Percentiles rank a stretch among this genome's conserved stretches.
These are phyloP conservation scores for Neolamprologus devosi DNA, from an alignment of 2,113 vertebrate genomes.

Conservation along the genomic window DNA sequence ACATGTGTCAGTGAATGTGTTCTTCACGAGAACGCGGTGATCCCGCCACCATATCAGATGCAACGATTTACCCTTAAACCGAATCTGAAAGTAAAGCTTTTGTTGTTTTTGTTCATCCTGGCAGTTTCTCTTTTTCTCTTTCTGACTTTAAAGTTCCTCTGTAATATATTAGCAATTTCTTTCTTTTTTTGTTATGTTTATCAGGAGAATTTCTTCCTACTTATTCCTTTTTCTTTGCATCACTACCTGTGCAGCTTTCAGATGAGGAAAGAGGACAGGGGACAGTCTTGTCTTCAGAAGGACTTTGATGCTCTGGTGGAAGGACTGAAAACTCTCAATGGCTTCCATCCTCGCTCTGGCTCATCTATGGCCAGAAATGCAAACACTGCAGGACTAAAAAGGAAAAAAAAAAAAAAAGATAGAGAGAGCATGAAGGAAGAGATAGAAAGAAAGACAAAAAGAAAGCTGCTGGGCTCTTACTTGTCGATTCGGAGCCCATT, in stretches of 20 bases:
- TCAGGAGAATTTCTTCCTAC: background rate
- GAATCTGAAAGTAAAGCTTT: background rate
- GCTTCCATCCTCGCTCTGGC: constrained; percentile 16
- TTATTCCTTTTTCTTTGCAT: background rate
- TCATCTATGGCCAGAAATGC: constrained; percentile 25
- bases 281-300: background rate
- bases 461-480: constrained; percentile 26
- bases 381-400: background rate
- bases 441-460: constrained; percentile 1
- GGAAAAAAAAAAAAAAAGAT: background rate
- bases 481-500: constrained; percentile 33
- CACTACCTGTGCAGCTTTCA: background rate
- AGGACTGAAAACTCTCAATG: constrained; percentile 11
- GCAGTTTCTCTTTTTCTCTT: background rate
- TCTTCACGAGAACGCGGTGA: background rate
- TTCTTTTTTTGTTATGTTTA: background rate
- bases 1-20: background rate
- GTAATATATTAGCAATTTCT: background rate
- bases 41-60: background rate
- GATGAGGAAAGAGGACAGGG: background rate
- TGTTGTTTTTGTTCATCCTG: background rate
- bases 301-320: constrained; percentile 20
- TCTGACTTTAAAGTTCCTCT: background rate
- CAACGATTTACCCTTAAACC: background rate
- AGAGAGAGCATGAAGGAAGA: background rate